These are phyloP conservation scores for Dascillus cervinus DNA, from an alignment of 2,888 invertebrate genomes.

Conservation along the genomic window DNA sequence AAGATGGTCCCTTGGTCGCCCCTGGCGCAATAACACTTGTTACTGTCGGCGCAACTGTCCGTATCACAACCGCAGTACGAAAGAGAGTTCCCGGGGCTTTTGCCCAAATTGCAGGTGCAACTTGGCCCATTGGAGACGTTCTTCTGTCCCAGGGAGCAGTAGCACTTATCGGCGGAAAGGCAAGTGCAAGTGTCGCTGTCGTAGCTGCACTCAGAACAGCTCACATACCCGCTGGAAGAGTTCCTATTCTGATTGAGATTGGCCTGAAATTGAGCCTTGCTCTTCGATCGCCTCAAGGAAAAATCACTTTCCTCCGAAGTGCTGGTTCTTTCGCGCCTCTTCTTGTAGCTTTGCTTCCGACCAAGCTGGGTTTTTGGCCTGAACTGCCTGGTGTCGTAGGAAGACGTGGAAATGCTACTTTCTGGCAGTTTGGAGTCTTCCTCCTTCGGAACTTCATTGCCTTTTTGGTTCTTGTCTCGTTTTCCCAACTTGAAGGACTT, in stretches of 20 bases:
- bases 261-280: slow-evolving; percentile 31
- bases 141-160: slow-evolving; percentile 65
- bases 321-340: slow-evolving; percentile 31
- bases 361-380: slow-evolving; percentile 41
- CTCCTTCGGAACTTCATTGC: slow-evolving; percentile 2
- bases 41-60: slow-evolving; percentile 79
- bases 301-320: slow-evolving; percentile 45
- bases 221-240: slow-evolving; percentile 63
- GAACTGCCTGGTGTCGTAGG: slow-evolving; percentile 56
- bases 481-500: slow-evolving; percentile 44
- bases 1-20: slow-evolving; percentile 36
- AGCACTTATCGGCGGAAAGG: slow-evolving; percentile 71
- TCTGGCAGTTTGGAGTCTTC: slow-evolving; percentile 39
- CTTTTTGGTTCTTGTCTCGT: slow-evolving; percentile 16
- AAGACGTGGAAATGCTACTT: slow-evolving; percentile 55
- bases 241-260: slow-evolving; percentile 31
- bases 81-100: slow-evolving; percentile 21
- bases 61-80: slow-evolving; percentile 73
- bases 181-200: slow-evolving; percentile 79
- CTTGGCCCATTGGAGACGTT: slow-evolving; percentile 45
- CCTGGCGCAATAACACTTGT: slow-evolving; percentile 75
- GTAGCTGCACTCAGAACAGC: slow-evolving; percentile 80
- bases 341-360: slow-evolving; percentile 30
- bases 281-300: slow-evolving; percentile 33
- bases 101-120: slow-evolving; percentile 57